Conservation (phyloP, 2,113 vertebrate genomes). For the Lycaon pictus region DNA sequence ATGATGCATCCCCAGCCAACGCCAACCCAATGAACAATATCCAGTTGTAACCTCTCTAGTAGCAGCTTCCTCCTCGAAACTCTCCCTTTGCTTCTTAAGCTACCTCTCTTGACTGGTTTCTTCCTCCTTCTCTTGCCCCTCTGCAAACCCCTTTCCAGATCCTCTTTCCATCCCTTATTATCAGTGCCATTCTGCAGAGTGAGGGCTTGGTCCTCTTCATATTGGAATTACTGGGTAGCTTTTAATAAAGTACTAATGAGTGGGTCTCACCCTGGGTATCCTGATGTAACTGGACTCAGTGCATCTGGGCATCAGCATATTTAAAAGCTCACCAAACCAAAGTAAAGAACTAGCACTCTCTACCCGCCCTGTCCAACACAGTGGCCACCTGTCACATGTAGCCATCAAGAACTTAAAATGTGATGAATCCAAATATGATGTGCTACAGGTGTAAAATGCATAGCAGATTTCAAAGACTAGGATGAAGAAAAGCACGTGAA, state of each 20-base stretch:
- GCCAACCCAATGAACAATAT: not conserved
- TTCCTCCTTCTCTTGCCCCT: not conserved
- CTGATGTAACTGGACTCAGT: accelerated
- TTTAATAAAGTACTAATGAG: not conserved
- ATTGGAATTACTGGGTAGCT: not conserved
- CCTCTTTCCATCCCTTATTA: not conserved
- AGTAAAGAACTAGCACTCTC: not conserved
- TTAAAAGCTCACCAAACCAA: not conserved
- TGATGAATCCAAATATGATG: not conserved
- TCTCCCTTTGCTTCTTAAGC: not conserved
- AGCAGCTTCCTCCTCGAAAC: not conserved
- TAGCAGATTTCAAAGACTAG: not conserved
- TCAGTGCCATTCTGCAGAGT: not conserved
- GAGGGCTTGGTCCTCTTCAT: not conserved
- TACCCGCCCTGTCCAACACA: not conserved
- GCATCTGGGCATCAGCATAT: not conserved
- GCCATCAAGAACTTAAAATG: not conserved
- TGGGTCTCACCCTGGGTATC: not conserved
- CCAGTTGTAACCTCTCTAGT: not conserved
- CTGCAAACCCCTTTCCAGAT: not conserved
- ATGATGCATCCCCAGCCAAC: not conserved
- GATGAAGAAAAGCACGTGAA: not conserved
- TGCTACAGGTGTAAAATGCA: not conserved
- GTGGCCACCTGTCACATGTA: not conserved
- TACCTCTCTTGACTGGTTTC: not conserved